Evolutionary conservation across 2,888 invertebrate genomes (phyloP).

Genomic region (Melieria crassipennis): DNA sequence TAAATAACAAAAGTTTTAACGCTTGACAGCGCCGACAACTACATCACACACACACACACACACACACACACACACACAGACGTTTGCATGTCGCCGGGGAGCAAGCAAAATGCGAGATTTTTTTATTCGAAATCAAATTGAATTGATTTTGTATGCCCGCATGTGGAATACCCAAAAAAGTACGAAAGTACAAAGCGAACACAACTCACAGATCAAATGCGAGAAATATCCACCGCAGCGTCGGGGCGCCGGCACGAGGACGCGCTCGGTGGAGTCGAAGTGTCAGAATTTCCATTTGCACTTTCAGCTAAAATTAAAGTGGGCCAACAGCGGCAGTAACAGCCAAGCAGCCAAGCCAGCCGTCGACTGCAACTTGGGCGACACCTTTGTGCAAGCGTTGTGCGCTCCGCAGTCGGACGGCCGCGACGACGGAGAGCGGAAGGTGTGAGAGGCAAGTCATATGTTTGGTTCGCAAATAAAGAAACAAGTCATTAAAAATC

Average conservation of each 20-base stretch:
- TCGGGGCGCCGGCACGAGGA: neutral
- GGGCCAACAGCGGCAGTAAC: slow-evolving; percentile 44
- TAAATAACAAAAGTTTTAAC: slow-evolving; percentile 24
- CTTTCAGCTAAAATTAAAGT: slow-evolving; percentile 51
- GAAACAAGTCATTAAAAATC: slow-evolving; percentile 14
- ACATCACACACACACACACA: neutral
- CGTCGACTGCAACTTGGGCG: slow-evolving; percentile 40
- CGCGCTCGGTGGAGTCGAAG: neutral
- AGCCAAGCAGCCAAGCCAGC: too few relatives aligned
- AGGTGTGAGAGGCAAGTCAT: too few relatives aligned
- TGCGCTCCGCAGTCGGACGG: too few relatives aligned
- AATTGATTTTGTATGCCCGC: slow-evolving; percentile 16
- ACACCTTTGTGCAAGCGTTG: slow-evolving; percentile 46
- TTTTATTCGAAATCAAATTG: slow-evolving; percentile 22
- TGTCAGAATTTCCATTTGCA: slow-evolving; percentile 48
- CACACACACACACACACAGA: neutral
- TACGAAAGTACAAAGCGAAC: slow-evolving; percentile 11
- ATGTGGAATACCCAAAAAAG: neutral
- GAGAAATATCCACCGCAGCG: slow-evolving; percentile 12
- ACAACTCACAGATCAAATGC: slow-evolving; percentile 16
- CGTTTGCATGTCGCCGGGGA: too few relatives aligned
- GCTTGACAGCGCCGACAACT: slow-evolving; percentile 19
- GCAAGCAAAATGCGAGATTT: too few relatives aligned
- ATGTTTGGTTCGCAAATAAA: neutral
- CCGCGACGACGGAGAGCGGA: neutral